Evolutionary conservation across 2,113 vertebrate species (phyloP), one percentile per base, ranked within the genome.

Genomic region (Cacatua alba): DNA sequence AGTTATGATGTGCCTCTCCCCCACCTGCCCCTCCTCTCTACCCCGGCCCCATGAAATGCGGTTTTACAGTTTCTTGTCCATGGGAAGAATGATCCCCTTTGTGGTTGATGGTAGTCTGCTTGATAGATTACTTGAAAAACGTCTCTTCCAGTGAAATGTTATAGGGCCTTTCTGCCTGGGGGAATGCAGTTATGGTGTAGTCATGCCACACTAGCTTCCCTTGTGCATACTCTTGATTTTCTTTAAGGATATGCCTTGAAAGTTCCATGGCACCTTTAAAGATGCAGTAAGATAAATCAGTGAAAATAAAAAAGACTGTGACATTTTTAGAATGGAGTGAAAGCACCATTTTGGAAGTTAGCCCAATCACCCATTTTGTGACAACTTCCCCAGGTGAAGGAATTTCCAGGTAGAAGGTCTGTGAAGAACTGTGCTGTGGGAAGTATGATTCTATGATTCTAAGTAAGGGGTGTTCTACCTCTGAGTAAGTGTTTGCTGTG

Each of bases 241-340:
- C 20, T 71, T 53, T 35, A 67, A 67, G 35, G 89, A 21, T 49
- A 13, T 52, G 21, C 16, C n/a, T 71, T 92, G 48, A 16, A 64
- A 86, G 41, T 90, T 63, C n/a, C 28, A 44, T 53, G 21, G 17
- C 39, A 81, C n/a, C 10, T 79, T 94, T 64, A 92, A 82, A 69
- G 75, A 70, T 59, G 21, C 25, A 8, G 6, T 49, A 31, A 83
- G n/a, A 8, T 76, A 48, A 74, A 81, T 26, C 11, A 87, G 16
- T 64, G 35, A 68, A 89, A 79, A 72, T 37, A 41, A 25, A 51
- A 71, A 49, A 19, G n/a, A n/a, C 4, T 3, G 0, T 64, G 12
- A 33, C 2, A 6, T 79, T 84, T 89, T 82, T 62, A 29, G 17
- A 52, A 26, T 33, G 26, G 21, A 75, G 48, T 37, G 21, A 86